Base-by-base conservation (phyloP, 2,113 vertebrate genomes). In the Calyptomena viridis region DNA sequence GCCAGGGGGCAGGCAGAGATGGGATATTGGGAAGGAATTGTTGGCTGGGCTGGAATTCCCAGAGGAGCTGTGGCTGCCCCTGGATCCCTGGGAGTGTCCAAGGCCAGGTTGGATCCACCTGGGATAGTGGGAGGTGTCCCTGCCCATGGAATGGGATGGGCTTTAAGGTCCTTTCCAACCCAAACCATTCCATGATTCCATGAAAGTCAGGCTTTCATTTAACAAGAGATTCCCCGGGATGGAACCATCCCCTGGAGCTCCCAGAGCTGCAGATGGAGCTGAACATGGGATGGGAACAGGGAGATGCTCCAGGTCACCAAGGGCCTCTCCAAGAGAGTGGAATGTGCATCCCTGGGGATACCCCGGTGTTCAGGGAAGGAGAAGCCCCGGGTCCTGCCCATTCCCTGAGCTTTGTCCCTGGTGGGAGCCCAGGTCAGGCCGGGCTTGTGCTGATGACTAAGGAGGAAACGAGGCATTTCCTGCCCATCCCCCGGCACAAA, bases 381-480 rank as follows among this genome's bases (percentile, higher is more conserved):
- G n/a, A n/a, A n/a, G n/a, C n/a, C n/a, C n/a, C n/a, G 40, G 5
- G 0, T 31, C 10, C 47, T 30, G n/a, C n/a, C n/a, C n/a, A n/a
- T n/a, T n/a, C n/a, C n/a, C n/a, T n/a, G n/a, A n/a, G n/a, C n/a
- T n/a, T n/a, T n/a, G n/a, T n/a, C n/a, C n/a, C 12, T 31, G 62
- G 27, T 42, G 27, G 62, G 22, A 64, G 62, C 62, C 76, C 14
- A 11, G 58, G 31, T 0, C 59, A 37, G 59, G 80, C 91, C n/a
- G 75, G 68, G 64, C 60, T 52, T n/a, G n/a, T n/a, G n/a, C n/a
- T 10, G 93, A 16, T 55, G 90, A 50, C 49, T 28, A 24, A 82
- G 71, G 33, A 21, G 91, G 93, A 92, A 92, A 76, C 1, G 33
- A 84, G 66, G 50, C 92, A 68, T 89, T 93, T 95, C 90, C 92